Base-by-base conservation (phyloP, 2,888 invertebrate species). In the Protodeltote pygarga region DNA sequence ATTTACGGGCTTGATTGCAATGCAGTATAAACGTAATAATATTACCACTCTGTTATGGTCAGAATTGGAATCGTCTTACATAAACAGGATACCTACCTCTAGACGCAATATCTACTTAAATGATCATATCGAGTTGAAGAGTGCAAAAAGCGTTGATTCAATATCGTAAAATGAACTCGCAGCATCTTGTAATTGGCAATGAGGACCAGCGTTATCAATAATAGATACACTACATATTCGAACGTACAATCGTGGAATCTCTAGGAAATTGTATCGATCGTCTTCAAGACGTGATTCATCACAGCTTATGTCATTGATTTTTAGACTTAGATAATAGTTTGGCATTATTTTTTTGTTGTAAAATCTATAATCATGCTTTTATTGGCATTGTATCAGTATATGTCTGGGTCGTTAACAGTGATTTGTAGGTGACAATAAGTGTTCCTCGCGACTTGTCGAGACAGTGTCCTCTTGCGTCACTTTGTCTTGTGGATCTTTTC, bases 391-490 rank as follows among this genome's bases (percentile, higher is more conserved):
- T 47, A 41, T 39, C 41, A 16, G 48, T 50, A 35, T 50, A 53
- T 65, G 58, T 48, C 53, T 60, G 49, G 71, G 68, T 68, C 69
- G 71, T 77, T 77, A 74, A 58, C 73, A 67, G 61, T 71, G 66
- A 73, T 77, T 75, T 76, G 72, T 70, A 63, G 68, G 71, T 75
- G 74, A 69, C 78, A 79, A 81, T 81, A 60, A 65, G 51, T 64
- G 52, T 69, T 67, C 59, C 63, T 51, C 64, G 38, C 49, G 35
- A 39, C 39, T 51, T 28, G 55, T 62, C 45, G 47, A 48, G 40
- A 29, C 50, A 29, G 25, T 41, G 40, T 42, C 34, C 50, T 40
- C 45, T 47, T 40, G 42, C 57, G 54, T 65, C 62, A 65, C n/a
- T n/a, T 28, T 41, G 9, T 33, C 42, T 46, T 31, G 40, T 60